Base-by-base conservation (phyloP, 2,888 invertebrate species). In the Drosophila paracracens region DNA sequence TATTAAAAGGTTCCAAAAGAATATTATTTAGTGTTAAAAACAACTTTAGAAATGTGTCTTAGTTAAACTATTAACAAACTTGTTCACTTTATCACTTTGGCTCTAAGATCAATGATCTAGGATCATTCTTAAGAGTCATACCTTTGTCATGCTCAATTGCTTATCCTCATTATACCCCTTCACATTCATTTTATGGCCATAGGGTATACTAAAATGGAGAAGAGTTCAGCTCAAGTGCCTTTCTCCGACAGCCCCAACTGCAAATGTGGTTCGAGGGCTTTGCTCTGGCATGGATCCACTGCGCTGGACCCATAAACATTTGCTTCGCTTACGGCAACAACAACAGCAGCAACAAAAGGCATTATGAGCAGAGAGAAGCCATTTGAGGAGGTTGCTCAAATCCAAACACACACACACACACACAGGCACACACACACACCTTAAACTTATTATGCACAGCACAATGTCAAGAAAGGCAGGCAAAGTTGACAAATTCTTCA, bases 201-300 rank as follows among this genome's bases (percentile, higher is more conserved):
- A 70, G 74, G 75, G 76, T 76, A 65, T 58, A 25, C 35, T 7
- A 18, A 35, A 27, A 11, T n/a, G 25, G 25, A 57, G 40, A 61
- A 68, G 62, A 70, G 81, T 70, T 72, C 59, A 79, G 64, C 81
- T 86, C 70, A 88, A 86, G 79, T 84, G 86, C 84, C 84, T 88
- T 88, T 88, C 88, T 88, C 88, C 77, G 52, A 35, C 61, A 60
- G 53, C 21, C 38, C 38, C 40, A 75, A 59, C 58, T 63, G 65
- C 60, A 71, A 71, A 70, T 62, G 61, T 38, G 64, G 40, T 52
- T 53, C 43, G 43, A 75, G 58, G 29, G 60, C 58, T 62, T 59
- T 60, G 56, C 64, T 61, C 54, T 51, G 51, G 83, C 75, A 74
- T 77, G 83, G 72, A 76, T 53, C 70, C 76, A 70, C 59, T 35